Percentiles rank a stretch among this genome's conserved stretches.
phyloP scores from a whole-genome alignment of 2,888 invertebrate species.

The Lepidocyrtinus sp. region DNA sequence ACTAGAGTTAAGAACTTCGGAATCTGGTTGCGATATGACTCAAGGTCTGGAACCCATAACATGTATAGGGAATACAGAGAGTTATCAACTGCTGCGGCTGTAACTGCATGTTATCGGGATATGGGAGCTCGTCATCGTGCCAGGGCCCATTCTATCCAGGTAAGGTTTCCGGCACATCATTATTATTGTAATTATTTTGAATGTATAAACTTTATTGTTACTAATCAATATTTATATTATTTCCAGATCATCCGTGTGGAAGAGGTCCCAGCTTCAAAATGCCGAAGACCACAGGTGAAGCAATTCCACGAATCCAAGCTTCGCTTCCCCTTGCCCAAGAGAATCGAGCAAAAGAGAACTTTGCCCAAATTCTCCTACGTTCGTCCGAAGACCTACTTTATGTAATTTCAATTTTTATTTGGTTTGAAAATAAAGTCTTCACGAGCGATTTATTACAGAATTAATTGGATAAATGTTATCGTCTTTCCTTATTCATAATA shows the following conservation, averaged over 20 bases:
- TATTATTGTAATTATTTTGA: not conserved
- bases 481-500: too few species aligned
- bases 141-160: constrained; percentile 95
- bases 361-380: constrained; percentile 88
- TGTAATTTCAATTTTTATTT: constrained; percentile 72
- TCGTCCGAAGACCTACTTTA: constrained; percentile 86
- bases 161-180: constrained; percentile 70
- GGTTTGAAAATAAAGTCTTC: constrained; percentile 55
- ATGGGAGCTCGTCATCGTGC: constrained; percentile 99
- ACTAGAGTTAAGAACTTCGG: constrained; percentile 98
- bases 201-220: too few species aligned
- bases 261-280: constrained; percentile 88
- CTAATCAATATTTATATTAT: constrained; percentile 39
- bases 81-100: constrained; percentile 94
- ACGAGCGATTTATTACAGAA: constrained; percentile 30
- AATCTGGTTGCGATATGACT: constrained; percentile 99
- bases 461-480: too few species aligned
- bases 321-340: constrained; percentile 95
- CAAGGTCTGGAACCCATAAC: constrained; percentile 98
- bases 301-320: constrained; percentile 99
- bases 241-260: constrained; percentile 96
- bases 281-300: constrained; percentile 94
- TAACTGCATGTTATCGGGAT: constrained; percentile 98
- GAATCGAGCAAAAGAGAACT: constrained; percentile 86
- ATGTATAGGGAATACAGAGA: constrained; percentile 99